Conservation (phyloP, 1,140 invertebrate species). For the Brachionus plicatilis region DNA sequence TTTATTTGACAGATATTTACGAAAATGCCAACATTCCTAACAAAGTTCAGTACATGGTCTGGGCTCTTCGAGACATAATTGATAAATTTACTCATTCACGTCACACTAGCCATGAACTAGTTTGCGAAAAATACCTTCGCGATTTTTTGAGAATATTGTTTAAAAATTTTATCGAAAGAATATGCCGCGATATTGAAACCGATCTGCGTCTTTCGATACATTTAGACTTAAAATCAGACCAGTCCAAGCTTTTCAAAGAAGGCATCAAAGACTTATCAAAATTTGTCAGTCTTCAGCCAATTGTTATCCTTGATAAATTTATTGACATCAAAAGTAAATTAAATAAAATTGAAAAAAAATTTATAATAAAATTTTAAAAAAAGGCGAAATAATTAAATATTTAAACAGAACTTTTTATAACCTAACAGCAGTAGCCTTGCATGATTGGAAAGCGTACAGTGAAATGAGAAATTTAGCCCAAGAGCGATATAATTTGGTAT, state of each 20-base stretch:
- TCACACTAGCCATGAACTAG: constrained; percentile 49
- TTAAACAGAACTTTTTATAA: constrained; percentile 93
- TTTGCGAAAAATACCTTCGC: constrained; percentile 53
- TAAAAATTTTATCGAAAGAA: constrained; percentile 63
- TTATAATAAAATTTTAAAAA: constrained; percentile 7
- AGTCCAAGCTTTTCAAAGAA: constrained; percentile 68
- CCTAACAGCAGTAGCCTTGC: constrained; percentile 87
- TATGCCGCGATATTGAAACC: constrained; percentile 80
- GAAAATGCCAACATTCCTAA: constrained; percentile 62
- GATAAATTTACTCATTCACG: constrained; percentile 49
- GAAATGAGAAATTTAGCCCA: constrained; percentile 88
- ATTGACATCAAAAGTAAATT: constrained; percentile 21
- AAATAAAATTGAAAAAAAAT: neutral
- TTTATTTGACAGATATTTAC: constrained; percentile 69
- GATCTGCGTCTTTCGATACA: constrained; percentile 82
- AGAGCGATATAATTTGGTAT: constrained; percentile 73
- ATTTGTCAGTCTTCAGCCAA: constrained; percentile 56
- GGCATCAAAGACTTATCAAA: constrained; percentile 57
- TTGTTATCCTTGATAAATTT: constrained; percentile 7
- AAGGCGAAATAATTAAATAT: constrained; percentile 76
- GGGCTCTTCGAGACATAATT: constrained; percentile 63
- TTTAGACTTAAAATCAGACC: constrained; percentile 76
- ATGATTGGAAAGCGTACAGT: constrained; percentile 93
- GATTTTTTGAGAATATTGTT: constrained; percentile 55
- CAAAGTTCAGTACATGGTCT: constrained; percentile 63